Evolutionary conservation across 2,113 vertebrate species (phyloP).

Genomic region (Psettodes erumei): DNA sequence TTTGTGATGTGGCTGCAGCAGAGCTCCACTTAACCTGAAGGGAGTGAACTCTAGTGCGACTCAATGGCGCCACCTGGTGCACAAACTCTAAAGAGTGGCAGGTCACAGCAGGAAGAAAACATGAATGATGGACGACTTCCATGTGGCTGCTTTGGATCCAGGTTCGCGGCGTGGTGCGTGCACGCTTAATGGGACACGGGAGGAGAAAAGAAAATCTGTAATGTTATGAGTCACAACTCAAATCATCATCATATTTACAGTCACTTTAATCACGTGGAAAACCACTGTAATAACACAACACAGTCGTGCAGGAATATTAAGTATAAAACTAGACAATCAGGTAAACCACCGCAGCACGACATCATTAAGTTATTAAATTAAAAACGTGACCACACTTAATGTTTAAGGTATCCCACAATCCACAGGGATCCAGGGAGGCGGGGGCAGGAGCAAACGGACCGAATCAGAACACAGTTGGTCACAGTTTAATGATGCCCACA

Average conservation of each 20-base stretch:
- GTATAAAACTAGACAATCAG: constrained; percentile 26
- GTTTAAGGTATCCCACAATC: background rate
- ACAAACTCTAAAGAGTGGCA: too few relatives aligned
- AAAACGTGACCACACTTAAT: background rate
- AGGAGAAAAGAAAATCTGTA: background rate
- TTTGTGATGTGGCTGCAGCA: background rate
- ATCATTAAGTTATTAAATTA: constrained; percentile 18
- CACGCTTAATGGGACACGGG: background rate
- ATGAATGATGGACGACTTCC: background rate
- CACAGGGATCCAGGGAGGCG: background rate
- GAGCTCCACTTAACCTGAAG: background rate
- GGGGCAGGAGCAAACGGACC: background rate
- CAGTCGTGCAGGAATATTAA: constrained; percentile 11
- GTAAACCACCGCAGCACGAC: constrained; percentile 18
- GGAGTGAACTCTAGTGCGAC: background rate
- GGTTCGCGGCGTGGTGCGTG: background rate
- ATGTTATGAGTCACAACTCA: background rate
- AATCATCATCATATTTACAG: constrained; percentile 38
- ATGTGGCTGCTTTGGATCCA: background rate
- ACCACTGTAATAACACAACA: constrained; percentile 31
- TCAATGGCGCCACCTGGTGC: constrained; percentile 55
- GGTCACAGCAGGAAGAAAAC: background rate
- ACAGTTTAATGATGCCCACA: background rate
- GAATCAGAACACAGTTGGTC: background rate
- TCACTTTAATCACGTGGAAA: constrained; percentile 4